phyloP scores from a whole-genome alignment of 2,888 invertebrate genomes.

The Blastobasis lacticolella region DNA sequence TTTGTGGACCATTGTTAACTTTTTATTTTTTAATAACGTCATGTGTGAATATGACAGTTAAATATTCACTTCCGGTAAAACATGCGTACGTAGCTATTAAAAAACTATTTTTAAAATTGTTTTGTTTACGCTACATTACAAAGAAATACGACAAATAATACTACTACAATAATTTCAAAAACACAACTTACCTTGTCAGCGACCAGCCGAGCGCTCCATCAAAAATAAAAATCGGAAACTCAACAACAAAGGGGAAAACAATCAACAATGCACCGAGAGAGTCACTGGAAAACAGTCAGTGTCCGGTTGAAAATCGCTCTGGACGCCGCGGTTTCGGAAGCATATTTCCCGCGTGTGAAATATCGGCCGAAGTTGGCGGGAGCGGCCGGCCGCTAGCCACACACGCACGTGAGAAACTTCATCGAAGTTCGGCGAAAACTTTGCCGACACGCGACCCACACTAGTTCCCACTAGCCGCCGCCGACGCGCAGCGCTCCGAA shows the following conservation, averaged over 20 bases:
- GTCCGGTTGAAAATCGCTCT: too few species aligned
- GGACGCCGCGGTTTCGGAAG: too few species aligned
- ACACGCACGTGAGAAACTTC: slow-evolving; percentile 64
- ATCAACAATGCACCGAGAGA: slow-evolving; percentile 60
- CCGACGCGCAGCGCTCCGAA: slow-evolving; percentile 24
- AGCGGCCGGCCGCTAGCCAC: slow-evolving; percentile 46
- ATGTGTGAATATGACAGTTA: slow-evolving; percentile 4
- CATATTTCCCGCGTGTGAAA: slow-evolving; percentile 13
- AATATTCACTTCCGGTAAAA: too few species aligned
- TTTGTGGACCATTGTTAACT: background rate
- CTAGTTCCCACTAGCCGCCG: slow-evolving; percentile 27
- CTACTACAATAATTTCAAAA: too few species aligned
- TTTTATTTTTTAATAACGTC: slow-evolving; percentile 14
- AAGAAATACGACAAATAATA: too few species aligned
- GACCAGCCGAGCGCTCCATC: slow-evolving; percentile 19
- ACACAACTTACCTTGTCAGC: slow-evolving; percentile 42
- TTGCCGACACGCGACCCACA: slow-evolving; percentile 46
- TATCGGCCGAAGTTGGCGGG: slow-evolving; percentile 25
- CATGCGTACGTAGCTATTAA: too few species aligned
- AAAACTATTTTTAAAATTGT: too few species aligned
- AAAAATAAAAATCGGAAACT: slow-evolving; percentile 33
- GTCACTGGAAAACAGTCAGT: slow-evolving; percentile 46
- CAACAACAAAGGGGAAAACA: slow-evolving; percentile 35
- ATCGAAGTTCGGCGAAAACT: slow-evolving; percentile 49
- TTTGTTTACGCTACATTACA: too few species aligned